phyloP scores from a whole-genome alignment of 64 coral and sea anemone genomes.

The Montipora cactus region DNA sequence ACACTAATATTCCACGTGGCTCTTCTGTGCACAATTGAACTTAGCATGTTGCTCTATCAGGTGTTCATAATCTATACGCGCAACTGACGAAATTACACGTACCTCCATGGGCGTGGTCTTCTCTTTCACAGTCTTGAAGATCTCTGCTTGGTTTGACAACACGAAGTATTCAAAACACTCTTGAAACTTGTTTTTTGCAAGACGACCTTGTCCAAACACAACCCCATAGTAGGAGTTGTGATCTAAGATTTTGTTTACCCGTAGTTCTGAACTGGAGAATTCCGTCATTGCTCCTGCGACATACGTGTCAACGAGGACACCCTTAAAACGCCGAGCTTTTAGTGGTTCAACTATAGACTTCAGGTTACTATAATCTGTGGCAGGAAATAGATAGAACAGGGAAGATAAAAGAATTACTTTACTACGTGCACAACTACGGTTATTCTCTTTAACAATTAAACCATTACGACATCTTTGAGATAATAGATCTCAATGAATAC shows the following conservation, averaged over 20 bases:
- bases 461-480: no score
- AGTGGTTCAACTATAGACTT: conserved; percentile 37
- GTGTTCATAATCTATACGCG: no score
- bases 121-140: conserved; percentile 76
- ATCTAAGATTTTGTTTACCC: conserved; percentile 92
- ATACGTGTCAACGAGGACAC: conserved; percentile 87
- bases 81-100: not conserved
- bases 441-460: no score
- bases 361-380: not conserved
- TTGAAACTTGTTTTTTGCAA: conserved; percentile 65
- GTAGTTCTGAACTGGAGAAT: conserved; percentile 50
- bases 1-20: no score
- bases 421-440: not conserved
- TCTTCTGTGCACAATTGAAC: no score
- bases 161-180: conserved; percentile 80
- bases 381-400: not conserved
- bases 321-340: conserved; percentile 75
- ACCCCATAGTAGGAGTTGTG: conserved; percentile 90
- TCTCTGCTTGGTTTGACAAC: conserved; percentile 66
- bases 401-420: not conserved
- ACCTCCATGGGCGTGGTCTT: conserved; percentile 78
- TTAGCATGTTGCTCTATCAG: no score
- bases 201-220: conserved; percentile 78
- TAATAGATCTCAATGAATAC: not conserved
- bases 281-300: conserved; percentile 77